Evolutionary conservation across 2,888 invertebrate genomes (phyloP), one percentile per base, ranked within the genome.

Genomic region (Drosophila histrio): DNA sequence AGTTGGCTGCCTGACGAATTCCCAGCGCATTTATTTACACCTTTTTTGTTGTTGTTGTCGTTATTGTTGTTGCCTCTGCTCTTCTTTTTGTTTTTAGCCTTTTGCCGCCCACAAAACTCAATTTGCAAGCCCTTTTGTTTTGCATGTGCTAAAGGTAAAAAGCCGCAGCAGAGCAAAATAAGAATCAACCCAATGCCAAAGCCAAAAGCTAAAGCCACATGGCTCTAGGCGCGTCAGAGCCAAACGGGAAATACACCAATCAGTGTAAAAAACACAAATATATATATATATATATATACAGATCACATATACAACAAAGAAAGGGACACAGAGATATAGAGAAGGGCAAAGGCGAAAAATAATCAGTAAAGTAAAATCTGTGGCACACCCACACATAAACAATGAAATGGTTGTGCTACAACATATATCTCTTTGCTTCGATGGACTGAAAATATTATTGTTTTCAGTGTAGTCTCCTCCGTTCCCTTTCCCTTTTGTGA

Each of bases 201-300:
- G 47, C 66, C 61, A 53, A 65, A 66, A 58, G 38, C 67, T 41
- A 60, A 78, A 81, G 80, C 80, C 84, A 85, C 84, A 84, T 84
- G 84, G 85, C 84, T 72, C 73, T 38, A 62, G 85, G 78, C 85
- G 76, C 76, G 71, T 79, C 85, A 84, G 73, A 84, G 72, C 72
- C 87, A 73, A 86, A 79, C 78, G 85, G 82, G 70, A 85, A 85
- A 87, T 85, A 87, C 84, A 85, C 85, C 84, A 85, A 85, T 85
- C 84, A 85, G 76, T 82, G 80, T 85, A 85, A 82, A 83, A 84
- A 87, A 80, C 62, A 61, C 46, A 44, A 64, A 57, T 17, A 67
- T 3, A 67, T 19, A 54, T 30, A 61, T 43, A 44, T 62, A 57
- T 17, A 67, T 3, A 67, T 19, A 54, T 30, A 57, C 21, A 56